Evolutionary conservation across 1,140 invertebrate species (phyloP).

Genomic region (Orchestia grillus): DNA sequence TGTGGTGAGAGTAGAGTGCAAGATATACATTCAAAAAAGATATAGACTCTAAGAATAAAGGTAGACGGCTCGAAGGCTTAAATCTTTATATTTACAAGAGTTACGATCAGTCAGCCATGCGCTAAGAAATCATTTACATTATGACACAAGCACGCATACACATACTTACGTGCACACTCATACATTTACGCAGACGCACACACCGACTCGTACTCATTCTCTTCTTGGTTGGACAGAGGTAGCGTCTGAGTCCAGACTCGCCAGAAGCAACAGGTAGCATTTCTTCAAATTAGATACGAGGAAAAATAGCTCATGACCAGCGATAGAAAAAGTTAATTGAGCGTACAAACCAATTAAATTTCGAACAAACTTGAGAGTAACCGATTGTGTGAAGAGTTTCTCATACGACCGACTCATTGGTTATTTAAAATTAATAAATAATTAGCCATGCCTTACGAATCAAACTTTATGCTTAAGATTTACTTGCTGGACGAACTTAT

Average conservation of each 20-base stretch:
- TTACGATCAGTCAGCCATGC: constrained; percentile 10
- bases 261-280: background rate
- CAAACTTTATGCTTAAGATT: too few relatives aligned
- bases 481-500: too few relatives aligned
- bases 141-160: background rate
- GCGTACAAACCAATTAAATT: background rate
- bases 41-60: constrained; percentile 28
- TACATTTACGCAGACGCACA: background rate
- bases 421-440: too few relatives aligned
- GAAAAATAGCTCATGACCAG: background rate
- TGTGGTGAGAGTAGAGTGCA: constrained; percentile 53
- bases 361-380: background rate
- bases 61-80: constrained; percentile 55
- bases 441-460: too few relatives aligned
- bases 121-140: background rate
- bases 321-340: too few relatives aligned
- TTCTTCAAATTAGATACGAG: background rate
- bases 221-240: background rate
- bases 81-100: constrained; percentile 47
- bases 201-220: background rate
- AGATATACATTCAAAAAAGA: constrained; percentile 55
- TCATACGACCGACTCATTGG: too few relatives aligned
- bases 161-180: background rate
- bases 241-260: background rate
- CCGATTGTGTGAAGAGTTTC: too few relatives aligned